Base-by-base conservation (phyloP, 2,888 invertebrate species). In the Hirtodrosophila cameraria region DNA sequence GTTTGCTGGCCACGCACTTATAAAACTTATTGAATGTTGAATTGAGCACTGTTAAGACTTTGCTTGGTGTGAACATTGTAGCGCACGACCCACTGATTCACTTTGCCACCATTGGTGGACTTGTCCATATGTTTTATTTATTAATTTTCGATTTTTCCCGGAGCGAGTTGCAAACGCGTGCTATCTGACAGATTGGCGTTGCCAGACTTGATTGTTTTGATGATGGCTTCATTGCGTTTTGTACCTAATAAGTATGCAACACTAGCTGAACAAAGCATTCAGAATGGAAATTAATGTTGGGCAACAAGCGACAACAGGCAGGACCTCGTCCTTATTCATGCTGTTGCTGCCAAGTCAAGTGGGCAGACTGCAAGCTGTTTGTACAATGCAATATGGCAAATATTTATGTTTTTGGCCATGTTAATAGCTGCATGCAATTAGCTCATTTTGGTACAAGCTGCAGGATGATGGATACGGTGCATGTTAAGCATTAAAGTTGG, bases 211-310 rank as follows among this genome's bases (percentile, higher is more conserved):
- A 67, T 18, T 58, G 46, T 48, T 59, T 55, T 63, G 63, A 63
- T 67, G 72, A 75, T 63, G 65, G 45, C 64, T 42, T 53, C 43
- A 54, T 61, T 53, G 43, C 61, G 69, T 49, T 52, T 28, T 30
- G 36, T 39, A 57, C 61, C 60, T 61, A 55, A 74, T 66, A 75
- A 75, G 74, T 74, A 77, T 70, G 78, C 78, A 65, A 57, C 59
- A 63, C 67, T 39, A 55, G 36, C 39, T 31, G 45, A 16, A 49
- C 57, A 59, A 60, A 65, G 45, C 74, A 71, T 71, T 74, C 58
- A 55, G 59, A 60, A 65, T 69, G 74, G 65, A 84, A 84, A 63
- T 77, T 69, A 84, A 84, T 69, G 63, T 52, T 61, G 55, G 61
- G 50, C 76, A 61, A 58, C 49, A 55, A 59, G 53, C 28, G 52